Conservation (phyloP, 23 tunicate genomes). For the Trididemnum nubilum region DNA sequence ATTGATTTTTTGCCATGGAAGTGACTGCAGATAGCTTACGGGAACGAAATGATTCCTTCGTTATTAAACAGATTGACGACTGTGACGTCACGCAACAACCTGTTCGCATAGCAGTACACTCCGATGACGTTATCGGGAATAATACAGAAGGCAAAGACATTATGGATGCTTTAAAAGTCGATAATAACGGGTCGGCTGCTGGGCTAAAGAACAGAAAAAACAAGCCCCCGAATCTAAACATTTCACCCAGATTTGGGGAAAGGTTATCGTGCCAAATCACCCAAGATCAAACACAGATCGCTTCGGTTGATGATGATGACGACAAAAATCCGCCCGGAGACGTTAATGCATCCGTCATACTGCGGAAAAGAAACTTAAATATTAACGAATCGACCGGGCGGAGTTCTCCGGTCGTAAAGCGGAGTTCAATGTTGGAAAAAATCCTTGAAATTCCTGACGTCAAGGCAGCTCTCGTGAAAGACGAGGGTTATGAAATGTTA, state of each 20-base stretch:
- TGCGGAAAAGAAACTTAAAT: conserved; percentile 6
- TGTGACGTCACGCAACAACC: neutral
- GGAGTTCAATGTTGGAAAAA: conserved; percentile 67
- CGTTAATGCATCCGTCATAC: conserved; percentile 9
- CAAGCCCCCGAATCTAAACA: conserved; percentile 52
- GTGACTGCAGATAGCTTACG: neutral
- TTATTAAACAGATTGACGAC: neutral
- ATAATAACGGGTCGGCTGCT: too few species aligned
- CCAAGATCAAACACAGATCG: neutral
- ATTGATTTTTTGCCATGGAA: neutral
- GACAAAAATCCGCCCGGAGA: neutral
- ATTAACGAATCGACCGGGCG: conserved; percentile 4
- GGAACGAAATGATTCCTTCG: neutral
- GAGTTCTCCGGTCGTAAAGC: conserved; percentile 78
- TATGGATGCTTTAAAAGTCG: neutral
- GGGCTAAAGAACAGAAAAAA: conserved; percentile 14
- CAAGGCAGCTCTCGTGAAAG: conserved; percentile 71
- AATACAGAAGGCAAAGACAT: neutral
- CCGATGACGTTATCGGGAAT: neutral
- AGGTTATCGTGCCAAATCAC: neutral
- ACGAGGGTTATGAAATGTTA: conserved; percentile 61
- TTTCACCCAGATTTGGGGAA: neutral
- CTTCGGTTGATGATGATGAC: neutral
- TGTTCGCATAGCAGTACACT: neutral
- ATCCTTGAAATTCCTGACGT: conserved; percentile 88